phyloP scores from a whole-genome alignment of 2,113 vertebrate genomes.

The Mesocricetus auratus region DNA sequence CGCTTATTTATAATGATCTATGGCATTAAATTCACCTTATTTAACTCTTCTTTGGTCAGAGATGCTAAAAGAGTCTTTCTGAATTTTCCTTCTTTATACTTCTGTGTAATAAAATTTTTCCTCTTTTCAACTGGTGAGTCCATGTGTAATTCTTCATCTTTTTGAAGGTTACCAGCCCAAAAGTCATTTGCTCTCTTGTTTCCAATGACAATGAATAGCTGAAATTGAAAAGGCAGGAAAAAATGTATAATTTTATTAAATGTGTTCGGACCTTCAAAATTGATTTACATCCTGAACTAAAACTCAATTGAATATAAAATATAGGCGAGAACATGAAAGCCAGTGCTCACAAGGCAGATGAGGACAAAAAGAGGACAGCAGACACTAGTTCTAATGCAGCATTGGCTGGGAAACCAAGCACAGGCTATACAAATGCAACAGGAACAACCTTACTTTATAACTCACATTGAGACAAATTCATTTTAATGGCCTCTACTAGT shows the following conservation, averaged over 20 bases:
- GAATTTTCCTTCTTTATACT: slow-evolving; percentile 96
- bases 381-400: slow-evolving; percentile 37
- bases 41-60: slow-evolving; percentile 91
- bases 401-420: not conserved
- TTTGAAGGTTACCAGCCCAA: slow-evolving; percentile 94
- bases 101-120: slow-evolving; percentile 92
- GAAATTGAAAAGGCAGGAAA: slow-evolving; percentile 41
- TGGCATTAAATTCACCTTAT: slow-evolving; percentile 90
- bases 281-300: slow-evolving; percentile 23
- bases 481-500: not conserved
- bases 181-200: slow-evolving; percentile 96
- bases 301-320: slow-evolving; percentile 17
- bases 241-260: slow-evolving; percentile 7
- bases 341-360: slow-evolving; percentile 6
- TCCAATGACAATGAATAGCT: slow-evolving; percentile 96
- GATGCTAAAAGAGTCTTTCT: slow-evolving; percentile 86
- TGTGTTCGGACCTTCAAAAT: not conserved
- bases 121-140: slow-evolving; percentile 91
- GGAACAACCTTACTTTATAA: slow-evolving; percentile 19
- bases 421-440: not conserved
- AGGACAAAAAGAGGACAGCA: not conserved
- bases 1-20: not conserved
- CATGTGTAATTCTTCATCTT: slow-evolving; percentile 90
- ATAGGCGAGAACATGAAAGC: not conserved
- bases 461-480: not conserved